phyloP scores from a whole-genome alignment of 2,797 vertebrate species.

The Anableps anableps region DNA sequence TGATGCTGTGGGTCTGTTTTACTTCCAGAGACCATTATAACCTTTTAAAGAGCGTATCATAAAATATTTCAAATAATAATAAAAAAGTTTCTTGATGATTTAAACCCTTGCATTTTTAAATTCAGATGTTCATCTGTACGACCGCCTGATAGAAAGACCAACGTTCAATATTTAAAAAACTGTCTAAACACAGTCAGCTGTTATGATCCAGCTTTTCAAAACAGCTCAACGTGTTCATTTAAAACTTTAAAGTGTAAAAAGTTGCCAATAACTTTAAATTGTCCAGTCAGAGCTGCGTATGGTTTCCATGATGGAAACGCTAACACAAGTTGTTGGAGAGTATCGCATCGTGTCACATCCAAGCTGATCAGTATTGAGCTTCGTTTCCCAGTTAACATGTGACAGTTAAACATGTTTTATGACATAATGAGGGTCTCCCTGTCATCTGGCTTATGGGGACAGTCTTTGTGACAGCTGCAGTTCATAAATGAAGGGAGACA shows the following conservation, averaged over 20 bases:
- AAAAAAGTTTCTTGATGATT: neutral
- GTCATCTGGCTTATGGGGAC: neutral
- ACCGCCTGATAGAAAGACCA: neutral
- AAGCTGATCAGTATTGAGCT: neutral
- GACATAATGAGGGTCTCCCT: neutral
- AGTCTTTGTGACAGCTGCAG: conserved; percentile 7
- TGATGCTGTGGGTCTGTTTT: neutral
- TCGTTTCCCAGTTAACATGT: neutral
- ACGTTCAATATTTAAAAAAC: neutral
- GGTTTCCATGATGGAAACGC: neutral
- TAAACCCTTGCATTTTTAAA: neutral
- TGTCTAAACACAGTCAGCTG: neutral
- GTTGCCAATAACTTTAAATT: neutral
- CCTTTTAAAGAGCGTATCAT: neutral
- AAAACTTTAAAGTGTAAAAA: neutral
- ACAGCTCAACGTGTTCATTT: neutral
- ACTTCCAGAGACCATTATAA: neutral
- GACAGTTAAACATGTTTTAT: neutral
- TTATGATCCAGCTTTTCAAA: neutral
- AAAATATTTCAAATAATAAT: neutral
- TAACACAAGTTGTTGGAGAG: neutral
- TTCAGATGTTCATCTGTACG: neutral
- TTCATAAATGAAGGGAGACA: neutral
- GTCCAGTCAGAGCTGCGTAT: neutral
- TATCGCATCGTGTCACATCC: neutral